Evolutionary conservation across 2,113 vertebrate genomes (phyloP), one percentile per base, ranked within the genome.

Genomic region (Scartelaos histophorus): DNA sequence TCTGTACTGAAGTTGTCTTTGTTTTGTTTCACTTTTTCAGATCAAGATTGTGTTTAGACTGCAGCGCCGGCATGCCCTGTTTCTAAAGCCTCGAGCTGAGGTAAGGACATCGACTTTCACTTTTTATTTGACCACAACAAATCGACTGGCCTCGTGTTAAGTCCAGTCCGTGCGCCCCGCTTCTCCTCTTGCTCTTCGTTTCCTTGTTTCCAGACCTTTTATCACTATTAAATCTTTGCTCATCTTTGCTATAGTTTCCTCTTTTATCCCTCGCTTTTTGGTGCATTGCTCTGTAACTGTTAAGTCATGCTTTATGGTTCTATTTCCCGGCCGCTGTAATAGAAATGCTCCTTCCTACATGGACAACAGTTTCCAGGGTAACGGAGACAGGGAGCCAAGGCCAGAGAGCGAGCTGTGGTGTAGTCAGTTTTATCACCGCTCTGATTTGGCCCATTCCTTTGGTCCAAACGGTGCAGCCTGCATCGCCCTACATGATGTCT

Each of bases 311-410:
- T 91, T 91, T 90, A 87, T 90, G 75, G 86, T 90, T 85, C 71
- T 87, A 77, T 92, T 87, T 89, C 86, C 84, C 81, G 85, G 85
- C 71, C 19, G 38, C 76, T 83, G 62, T 90, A 91, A 92, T 88
- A 90, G 88, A 92, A 91, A 85, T 90, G 89, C 89, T 90, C 85
- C 88, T 85, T 91, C 86, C 86, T 91, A 88, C 90, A 88, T 81
- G 80, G 87, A 88, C 88, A 91, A 90, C 91, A 86, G 92, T 94
- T 94, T 93, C 93, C 92, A 93, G 87, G 93, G 93, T 88, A 93
- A 94, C 92, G 73, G 90, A 84, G 85, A 83, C 79, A 51, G 82
- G 87, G 78, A 83, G 88, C 76, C 80, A 83, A 79, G 79, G 73
- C 81, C 84, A 76, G 13, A 43, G 76, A 87, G 85, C 71, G 79